phyloP scores from a whole-genome alignment of 2,888 invertebrate species.

The Thymelicus lineola region DNA sequence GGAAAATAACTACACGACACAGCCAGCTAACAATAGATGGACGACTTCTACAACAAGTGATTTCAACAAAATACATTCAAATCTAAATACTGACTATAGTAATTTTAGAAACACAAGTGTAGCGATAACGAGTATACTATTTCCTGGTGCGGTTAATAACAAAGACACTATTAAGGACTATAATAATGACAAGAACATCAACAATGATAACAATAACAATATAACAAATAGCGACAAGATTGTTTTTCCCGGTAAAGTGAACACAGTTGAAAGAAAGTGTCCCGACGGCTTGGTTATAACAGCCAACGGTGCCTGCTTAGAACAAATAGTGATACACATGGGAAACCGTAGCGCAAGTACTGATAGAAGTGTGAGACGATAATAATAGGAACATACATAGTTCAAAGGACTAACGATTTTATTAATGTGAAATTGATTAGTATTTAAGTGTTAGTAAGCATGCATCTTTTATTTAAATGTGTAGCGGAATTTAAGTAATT shows the following conservation, averaged over 20 bases:
- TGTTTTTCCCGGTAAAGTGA: constrained; percentile 32
- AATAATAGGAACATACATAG: constrained; percentile 5
- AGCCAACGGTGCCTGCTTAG: constrained; percentile 28
- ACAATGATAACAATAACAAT: background rate
- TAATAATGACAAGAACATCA: background rate
- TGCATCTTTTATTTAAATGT: no score
- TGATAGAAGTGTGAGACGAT: background rate
- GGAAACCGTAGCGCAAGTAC: background rate
- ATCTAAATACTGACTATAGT: background rate
- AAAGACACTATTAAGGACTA: background rate
- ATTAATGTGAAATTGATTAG: constrained; percentile 18
- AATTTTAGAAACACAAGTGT: background rate
- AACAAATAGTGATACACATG: constrained; percentile 29
- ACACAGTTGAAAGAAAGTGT: constrained; percentile 10
- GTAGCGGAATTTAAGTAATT: background rate
- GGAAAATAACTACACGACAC: constrained; percentile 9
- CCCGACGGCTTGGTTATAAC: constrained; percentile 28
- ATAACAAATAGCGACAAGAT: constrained; percentile 21
- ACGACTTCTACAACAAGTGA: background rate
- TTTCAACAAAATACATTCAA: background rate
- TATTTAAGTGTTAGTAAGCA: no score
- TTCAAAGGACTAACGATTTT: constrained; percentile 25
- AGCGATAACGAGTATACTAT: background rate
- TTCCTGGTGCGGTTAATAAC: background rate
- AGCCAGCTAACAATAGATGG: background rate